Percentiles rank a stretch among this genome's conserved stretches.
Conservation (phyloP, 1,140 invertebrate species). For the Drosophila nannoptera region DNA sequence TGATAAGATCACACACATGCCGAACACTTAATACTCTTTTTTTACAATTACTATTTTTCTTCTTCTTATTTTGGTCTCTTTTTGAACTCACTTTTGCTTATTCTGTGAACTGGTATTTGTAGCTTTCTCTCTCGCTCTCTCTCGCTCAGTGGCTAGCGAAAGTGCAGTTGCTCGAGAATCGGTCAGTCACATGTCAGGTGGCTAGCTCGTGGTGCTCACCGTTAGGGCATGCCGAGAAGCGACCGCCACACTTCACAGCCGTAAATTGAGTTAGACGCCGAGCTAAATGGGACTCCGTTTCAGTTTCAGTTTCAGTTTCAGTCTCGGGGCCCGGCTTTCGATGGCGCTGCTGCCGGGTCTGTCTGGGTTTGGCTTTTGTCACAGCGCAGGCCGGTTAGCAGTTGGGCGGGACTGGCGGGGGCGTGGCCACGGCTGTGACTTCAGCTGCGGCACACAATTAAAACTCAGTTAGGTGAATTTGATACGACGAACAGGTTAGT, state of each 20-base stretch:
- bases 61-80: no score
- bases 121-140: no score
- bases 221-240: not conserved
- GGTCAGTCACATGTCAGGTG: no score
- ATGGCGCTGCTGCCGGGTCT: not conserved
- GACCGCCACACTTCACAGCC: conserved; percentile 28
- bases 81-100: no score
- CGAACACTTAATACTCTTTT: not conserved
- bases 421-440: not conserved
- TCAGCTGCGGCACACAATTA: conserved; percentile 42
- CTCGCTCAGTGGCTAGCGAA: no score
- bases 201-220: not conserved
- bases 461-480: conserved; percentile 63
- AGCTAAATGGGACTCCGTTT: conserved; percentile 48
- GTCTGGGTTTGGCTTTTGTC: conserved; percentile 24
- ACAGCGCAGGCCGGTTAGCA: not conserved
- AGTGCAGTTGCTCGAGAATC: no score
- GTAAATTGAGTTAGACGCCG: conserved; percentile 63
- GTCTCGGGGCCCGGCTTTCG: not conserved
- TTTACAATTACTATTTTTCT: no score
- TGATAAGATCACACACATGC: not conserved
- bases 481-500: conserved; percentile 45
- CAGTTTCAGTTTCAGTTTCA: conserved; percentile 37
- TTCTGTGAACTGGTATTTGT: no score
- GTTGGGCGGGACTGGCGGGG: not conserved